Evolutionary conservation across 23 tunicate genomes (phyloP).

Genomic region (Ciona savignyi): DNA sequence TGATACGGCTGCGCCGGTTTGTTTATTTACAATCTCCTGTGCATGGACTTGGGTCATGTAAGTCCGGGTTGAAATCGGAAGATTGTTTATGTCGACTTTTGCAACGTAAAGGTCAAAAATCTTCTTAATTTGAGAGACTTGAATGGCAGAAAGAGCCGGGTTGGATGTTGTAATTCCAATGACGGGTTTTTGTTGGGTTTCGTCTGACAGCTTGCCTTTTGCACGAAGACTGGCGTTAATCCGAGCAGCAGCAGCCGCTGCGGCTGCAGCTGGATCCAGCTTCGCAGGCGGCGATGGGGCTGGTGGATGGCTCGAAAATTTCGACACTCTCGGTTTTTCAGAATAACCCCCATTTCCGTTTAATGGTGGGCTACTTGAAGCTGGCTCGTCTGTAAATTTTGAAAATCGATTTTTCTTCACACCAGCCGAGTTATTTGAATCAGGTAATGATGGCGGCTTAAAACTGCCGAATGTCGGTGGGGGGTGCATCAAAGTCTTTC

Average conservation of each 20-base stretch:
- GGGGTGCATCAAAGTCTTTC: neutral
- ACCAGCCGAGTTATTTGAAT: neutral
- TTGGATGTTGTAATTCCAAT: neutral
- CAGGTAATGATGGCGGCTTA: constrained; percentile 2
- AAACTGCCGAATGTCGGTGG: neutral
- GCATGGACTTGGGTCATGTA: constrained; percentile 49
- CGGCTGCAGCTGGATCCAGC: constrained; percentile 39
- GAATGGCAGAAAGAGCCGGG: constrained; percentile 22
- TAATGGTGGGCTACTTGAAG: neutral
- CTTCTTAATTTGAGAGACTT: constrained; percentile 46
- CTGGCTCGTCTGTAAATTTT: neutral
- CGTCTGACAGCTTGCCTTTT: constrained; percentile 69
- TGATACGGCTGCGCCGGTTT: constrained; percentile 61
- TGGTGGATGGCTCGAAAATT: constrained; percentile 67
- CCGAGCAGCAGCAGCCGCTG: constrained; percentile 89
- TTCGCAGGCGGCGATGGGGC: constrained; percentile 37
- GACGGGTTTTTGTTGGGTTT: constrained; percentile 30
- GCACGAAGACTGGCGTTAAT: constrained; percentile 81
- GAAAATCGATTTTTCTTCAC: constrained; percentile 2
- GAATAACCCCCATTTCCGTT: neutral
- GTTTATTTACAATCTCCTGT: constrained; percentile 39
- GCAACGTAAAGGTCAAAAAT: constrained; percentile 52
- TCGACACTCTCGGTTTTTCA: constrained; percentile 10
- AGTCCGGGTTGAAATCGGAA: constrained; percentile 46
- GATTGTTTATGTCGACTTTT: constrained; percentile 80